Evolutionary conservation across 1,140 invertebrate species (phyloP).

Genomic region (Stenopsyche tienmushanensis): DNA sequence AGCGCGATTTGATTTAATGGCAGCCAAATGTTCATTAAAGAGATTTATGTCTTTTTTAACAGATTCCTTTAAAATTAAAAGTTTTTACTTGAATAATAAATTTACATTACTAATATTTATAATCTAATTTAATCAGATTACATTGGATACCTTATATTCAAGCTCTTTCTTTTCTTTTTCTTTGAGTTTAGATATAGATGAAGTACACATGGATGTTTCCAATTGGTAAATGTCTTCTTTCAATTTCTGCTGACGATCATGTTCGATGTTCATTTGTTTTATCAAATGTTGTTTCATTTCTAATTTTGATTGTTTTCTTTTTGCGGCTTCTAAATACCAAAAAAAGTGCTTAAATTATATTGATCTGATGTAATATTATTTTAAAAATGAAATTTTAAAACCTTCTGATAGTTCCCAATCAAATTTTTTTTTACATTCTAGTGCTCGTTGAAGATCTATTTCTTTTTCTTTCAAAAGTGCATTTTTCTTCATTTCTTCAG

Average conservation of each 20-base stretch:
- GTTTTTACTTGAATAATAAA: not conserved
- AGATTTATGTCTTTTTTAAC: slow-evolving; percentile 25
- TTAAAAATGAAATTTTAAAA: not conserved
- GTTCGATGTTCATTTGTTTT: slow-evolving; percentile 22
- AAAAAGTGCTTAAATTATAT: not conserved
- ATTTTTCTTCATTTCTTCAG: slow-evolving; percentile 20
- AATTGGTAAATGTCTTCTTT: slow-evolving; percentile 18
- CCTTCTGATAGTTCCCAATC: slow-evolving; percentile 9
- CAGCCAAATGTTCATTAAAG: slow-evolving; percentile 18
- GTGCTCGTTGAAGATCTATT: slow-evolving; percentile 5
- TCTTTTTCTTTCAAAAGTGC: slow-evolving; percentile 8
- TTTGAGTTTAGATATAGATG: slow-evolving; percentile 15
- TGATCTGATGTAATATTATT: slow-evolving; percentile 6
- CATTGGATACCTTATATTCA: slow-evolving; percentile 22
- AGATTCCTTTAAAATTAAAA: slow-evolving; percentile 5
- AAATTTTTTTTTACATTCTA: slow-evolving; percentile 7
- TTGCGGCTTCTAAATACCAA: not conserved
- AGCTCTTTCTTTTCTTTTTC: slow-evolving; percentile 23
- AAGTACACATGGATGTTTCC: slow-evolving; percentile 9
- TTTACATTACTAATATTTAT: not conserved
- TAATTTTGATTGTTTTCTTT: slow-evolving; percentile 22
- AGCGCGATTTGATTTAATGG: slow-evolving; percentile 17
- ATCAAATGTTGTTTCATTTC: slow-evolving; percentile 16
- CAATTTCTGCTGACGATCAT: slow-evolving; percentile 7
- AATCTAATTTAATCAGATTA: not conserved